Evolutionary conservation across 2,797 vertebrate genomes (phyloP).

Genomic region (Momotus momota): DNA sequence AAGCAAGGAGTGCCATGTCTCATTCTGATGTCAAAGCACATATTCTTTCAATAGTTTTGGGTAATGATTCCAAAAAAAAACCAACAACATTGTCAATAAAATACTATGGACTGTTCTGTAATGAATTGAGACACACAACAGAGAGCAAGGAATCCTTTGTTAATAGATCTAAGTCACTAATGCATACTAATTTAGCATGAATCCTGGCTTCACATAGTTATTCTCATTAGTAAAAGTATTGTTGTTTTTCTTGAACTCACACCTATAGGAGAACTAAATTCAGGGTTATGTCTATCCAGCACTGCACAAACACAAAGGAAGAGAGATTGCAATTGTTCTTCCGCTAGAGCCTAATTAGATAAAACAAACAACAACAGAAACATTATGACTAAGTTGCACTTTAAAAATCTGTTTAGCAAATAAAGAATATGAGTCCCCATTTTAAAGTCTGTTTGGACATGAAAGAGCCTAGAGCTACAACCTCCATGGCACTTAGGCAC

Average conservation of each 20-base stretch:
- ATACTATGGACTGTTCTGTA: not conserved
- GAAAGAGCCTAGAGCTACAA: not conserved
- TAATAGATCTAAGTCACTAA: slow-evolving; percentile 21
- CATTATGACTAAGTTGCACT: not conserved
- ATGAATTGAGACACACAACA: not conserved
- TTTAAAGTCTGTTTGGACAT: not conserved
- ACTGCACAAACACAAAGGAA: not conserved
- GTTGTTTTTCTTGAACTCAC: slow-evolving; percentile 1
- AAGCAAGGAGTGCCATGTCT: slow-evolving; percentile 24
- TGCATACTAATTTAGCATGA: slow-evolving; percentile 18
- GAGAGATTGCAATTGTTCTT: slow-evolving; percentile 10
- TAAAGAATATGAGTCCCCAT: not conserved
- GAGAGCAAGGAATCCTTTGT: slow-evolving; percentile 18
- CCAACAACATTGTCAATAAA: not conserved
- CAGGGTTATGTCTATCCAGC: not conserved
- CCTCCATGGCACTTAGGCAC: not conserved
- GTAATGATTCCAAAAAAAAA: not conserved
- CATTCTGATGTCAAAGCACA: not conserved
- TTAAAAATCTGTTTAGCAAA: not conserved
- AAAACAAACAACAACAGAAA: not conserved
- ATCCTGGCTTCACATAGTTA: not conserved
- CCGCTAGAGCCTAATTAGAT: not conserved
- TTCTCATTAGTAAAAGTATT: slow-evolving; percentile 2
- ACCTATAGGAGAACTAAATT: not conserved
- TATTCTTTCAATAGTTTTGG: not conserved